Evolutionary conservation across 2,888 invertebrate genomes (phyloP).

Genomic region (Hyposoter didymator): DNA sequence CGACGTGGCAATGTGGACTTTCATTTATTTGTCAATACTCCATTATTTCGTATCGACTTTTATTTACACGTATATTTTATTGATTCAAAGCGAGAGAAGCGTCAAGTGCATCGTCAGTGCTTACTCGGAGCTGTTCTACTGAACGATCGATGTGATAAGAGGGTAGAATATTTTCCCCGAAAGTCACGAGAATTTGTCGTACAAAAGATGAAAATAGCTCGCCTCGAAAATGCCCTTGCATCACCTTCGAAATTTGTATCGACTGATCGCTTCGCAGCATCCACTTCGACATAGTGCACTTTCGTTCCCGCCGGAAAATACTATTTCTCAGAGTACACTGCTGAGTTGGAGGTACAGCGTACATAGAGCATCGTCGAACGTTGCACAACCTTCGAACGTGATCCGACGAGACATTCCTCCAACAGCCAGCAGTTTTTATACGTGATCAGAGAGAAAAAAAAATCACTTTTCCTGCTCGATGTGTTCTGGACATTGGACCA

Average conservation of each 20-base stretch:
- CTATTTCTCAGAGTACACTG: constrained; percentile 12
- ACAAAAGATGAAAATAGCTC: constrained; percentile 50
- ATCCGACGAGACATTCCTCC: constrained; percentile 68
- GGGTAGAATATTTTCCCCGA: constrained; percentile 13
- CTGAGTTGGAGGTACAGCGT: not conserved
- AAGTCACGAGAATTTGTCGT: constrained; percentile 40
- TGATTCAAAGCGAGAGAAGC: constrained; percentile 3
- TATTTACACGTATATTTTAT: not conserved
- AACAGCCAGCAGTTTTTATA: constrained; percentile 36
- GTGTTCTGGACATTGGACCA: constrained; percentile 38
- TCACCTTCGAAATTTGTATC: constrained; percentile 58
- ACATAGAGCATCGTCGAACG: constrained; percentile 60
- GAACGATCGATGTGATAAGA: constrained; percentile 25
- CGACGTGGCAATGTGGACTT: not conserved
- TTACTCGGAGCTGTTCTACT: not conserved
- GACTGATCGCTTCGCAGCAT: constrained; percentile 58
- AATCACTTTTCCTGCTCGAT: constrained; percentile 24
- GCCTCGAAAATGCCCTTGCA: constrained; percentile 52
- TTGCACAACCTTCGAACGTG: constrained; percentile 73
- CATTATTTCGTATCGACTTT: not conserved
- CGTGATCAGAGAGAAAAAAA: constrained; percentile 34
- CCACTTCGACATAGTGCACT: constrained; percentile 29
- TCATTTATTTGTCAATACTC: not conserved
- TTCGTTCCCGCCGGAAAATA: constrained; percentile 29
- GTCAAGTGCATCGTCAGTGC: constrained; percentile 6